phyloP scores from a whole-genome alignment of 2,113 vertebrate genomes.

The Pseudopipra pipra region DNA sequence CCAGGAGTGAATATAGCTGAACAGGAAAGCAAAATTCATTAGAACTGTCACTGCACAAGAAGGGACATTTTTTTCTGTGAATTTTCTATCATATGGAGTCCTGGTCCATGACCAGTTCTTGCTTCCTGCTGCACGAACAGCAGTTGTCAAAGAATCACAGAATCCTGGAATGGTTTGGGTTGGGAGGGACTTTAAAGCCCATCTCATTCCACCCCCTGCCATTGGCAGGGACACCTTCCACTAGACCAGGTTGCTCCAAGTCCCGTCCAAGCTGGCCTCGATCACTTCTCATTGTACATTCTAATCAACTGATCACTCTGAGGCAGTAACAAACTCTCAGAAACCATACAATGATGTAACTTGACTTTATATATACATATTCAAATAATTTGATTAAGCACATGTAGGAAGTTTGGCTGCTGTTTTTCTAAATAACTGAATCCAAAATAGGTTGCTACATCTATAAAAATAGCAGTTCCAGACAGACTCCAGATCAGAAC shows the following conservation, averaged over 20 bases:
- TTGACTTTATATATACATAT: background rate
- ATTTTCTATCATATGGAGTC: background rate
- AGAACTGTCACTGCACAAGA: background rate
- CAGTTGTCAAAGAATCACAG: background rate
- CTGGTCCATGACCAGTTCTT: background rate
- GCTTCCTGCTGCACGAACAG: background rate
- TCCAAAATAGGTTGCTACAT: background rate
- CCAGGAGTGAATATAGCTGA: background rate
- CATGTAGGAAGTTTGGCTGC: background rate
- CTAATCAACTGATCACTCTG: background rate
- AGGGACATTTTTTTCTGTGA: background rate
- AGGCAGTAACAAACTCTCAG: background rate
- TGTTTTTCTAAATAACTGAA: background rate
- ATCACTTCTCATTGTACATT: background rate
- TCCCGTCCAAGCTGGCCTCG: background rate
- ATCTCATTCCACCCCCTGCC: background rate
- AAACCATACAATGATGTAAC: background rate
- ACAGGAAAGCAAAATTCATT: background rate
- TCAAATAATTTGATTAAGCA: background rate
- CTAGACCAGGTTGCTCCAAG: background rate
- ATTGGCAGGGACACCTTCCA: background rate
- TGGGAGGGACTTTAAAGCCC: background rate
- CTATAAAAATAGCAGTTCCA: background rate
- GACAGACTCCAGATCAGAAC: background rate
- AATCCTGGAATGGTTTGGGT: background rate